Base-by-base conservation (phyloP, 2,113 vertebrate genomes). In the Orthochromis malagaraziensis region DNA sequence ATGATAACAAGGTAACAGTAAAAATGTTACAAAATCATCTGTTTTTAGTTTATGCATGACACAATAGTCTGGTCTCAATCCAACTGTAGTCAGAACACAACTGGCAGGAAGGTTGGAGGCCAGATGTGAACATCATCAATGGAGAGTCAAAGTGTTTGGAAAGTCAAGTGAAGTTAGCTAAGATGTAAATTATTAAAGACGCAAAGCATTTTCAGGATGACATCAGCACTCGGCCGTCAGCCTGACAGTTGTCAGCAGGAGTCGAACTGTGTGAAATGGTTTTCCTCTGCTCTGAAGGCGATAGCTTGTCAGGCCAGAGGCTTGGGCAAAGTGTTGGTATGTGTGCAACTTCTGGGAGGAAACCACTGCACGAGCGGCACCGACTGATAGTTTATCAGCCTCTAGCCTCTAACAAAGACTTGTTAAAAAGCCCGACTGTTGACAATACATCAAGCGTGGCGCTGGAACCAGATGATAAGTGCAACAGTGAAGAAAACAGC, bases 351-450 rank as follows among this genome's bases (percentile, higher is more conserved):
- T 87, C 84, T 88, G 65, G 87, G 79, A 93, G 90, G 93, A 94
- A 95, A 90, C 89, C 19, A 4, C 91, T 55, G 85, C 84, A 84
- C 12, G 83, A 87, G 86, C 82, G 88, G 91, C 31, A 58, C 16
- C 1, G 16, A 14, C 90, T 91, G 94, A 94, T 93, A 94, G 84
- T 87, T 89, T 95, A 95, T 95, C 95, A 91, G 91, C 68, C 47
- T 88, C 47, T n/a, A 63, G 82, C 83, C 53, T 79, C 31, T 84
- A 87, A 91, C 86, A 89, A 87, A 91, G 87, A 87, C 84, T 81
- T 87, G 88, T 88, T 87, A 77, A 86, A 92, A 75, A 55, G 65
- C 42, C 82, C 5, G 63, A 60, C 84, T 92, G 93, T 89, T 88
- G 92, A 95, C 92, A 89, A 65, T 85, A n/a, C 63, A 58, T 93